A percentile compares a stretch with the other conserved stretches of the same genome.
phyloP scores from a whole-genome alignment of 2,888 invertebrate genomes.

The Drosophila subquinaria region DNA sequence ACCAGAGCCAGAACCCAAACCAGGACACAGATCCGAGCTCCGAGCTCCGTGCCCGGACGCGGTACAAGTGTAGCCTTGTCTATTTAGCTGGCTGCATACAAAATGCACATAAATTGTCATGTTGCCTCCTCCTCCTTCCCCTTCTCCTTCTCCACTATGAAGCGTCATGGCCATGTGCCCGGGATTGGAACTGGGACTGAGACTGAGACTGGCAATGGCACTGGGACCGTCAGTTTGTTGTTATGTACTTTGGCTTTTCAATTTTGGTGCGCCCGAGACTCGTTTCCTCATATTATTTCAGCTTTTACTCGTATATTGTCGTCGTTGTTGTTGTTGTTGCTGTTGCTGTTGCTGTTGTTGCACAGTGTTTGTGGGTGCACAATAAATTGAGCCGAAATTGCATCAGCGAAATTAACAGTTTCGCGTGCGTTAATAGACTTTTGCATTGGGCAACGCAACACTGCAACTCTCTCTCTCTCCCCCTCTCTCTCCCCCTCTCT shows the following conservation, averaged over 20 bases:
- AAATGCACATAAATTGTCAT: conserved; percentile 81
- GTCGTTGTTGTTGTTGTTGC: conserved; percentile 6
- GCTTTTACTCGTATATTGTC: conserved; percentile 20
- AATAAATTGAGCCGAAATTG: conserved; percentile 81
- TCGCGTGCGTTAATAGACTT: conserved; percentile 82
- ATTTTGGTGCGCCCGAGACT: conserved; percentile 64
- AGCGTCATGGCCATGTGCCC: conserved; percentile 65
- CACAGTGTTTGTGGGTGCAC: conserved; percentile 74
- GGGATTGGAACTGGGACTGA: background rate
- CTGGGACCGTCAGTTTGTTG: conserved; percentile 69
- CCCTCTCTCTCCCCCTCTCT: background rate
- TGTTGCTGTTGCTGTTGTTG: conserved; percentile 24
- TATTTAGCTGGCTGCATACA: conserved; percentile 81
- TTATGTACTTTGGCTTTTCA: conserved; percentile 80
- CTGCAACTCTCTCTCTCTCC: conserved; percentile 7
- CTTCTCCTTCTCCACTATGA: background rate
- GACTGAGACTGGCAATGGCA: background rate
- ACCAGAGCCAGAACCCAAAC: background rate
- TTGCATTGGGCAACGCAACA: conserved; percentile 51
- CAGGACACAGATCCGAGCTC: conserved; percentile 3
- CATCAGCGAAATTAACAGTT: conserved; percentile 81
- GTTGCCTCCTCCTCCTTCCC: conserved; percentile 40
- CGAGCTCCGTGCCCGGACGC: background rate
- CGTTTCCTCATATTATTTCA: conserved; percentile 67
- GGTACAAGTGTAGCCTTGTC: conserved; percentile 63